phyloP scores from a whole-genome alignment of 1,140 invertebrate species.

The Anagrus nilaparvatae region DNA sequence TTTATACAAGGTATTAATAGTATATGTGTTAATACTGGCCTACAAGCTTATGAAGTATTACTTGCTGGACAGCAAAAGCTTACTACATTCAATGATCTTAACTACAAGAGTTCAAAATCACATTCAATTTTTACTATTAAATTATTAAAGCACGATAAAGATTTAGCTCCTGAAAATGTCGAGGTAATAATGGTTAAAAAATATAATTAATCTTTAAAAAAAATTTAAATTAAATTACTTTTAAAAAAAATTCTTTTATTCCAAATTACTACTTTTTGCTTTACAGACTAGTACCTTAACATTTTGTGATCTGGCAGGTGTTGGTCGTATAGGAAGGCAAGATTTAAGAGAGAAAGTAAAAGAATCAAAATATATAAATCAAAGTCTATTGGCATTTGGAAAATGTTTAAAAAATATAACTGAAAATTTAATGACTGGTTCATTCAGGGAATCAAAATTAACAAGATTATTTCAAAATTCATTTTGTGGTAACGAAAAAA shows the following conservation, averaged over 20 bases:
- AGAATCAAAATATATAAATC: constrained; percentile 82
- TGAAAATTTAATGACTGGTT: constrained; percentile 28
- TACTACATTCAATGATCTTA: constrained; percentile 61
- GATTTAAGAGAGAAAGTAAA: constrained; percentile 59
- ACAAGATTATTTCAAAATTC: constrained; percentile 43
- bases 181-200: constrained; percentile 13
- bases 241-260: not conserved
- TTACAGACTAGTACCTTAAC: constrained; percentile 40
- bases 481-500: constrained; percentile 52
- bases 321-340: constrained; percentile 68
- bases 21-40: constrained; percentile 58
- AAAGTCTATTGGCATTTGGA: constrained; percentile 72
- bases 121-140: constrained; percentile 79
- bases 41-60: constrained; percentile 69
- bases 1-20: constrained; percentile 67
- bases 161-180: constrained; percentile 20
- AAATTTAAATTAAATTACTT: not conserved
- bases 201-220: constrained; percentile 3
- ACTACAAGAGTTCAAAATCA: constrained; percentile 69
- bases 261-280: no score
- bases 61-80: constrained; percentile 65
- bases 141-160: constrained; percentile 43
- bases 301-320: constrained; percentile 83
- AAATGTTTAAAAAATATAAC: constrained; percentile 63
- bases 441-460: constrained; percentile 65